These are phyloP conservation scores for Sarcophaga subvicina DNA, from an alignment of 2,888 invertebrate species.

Conservation along the genomic window DNA sequence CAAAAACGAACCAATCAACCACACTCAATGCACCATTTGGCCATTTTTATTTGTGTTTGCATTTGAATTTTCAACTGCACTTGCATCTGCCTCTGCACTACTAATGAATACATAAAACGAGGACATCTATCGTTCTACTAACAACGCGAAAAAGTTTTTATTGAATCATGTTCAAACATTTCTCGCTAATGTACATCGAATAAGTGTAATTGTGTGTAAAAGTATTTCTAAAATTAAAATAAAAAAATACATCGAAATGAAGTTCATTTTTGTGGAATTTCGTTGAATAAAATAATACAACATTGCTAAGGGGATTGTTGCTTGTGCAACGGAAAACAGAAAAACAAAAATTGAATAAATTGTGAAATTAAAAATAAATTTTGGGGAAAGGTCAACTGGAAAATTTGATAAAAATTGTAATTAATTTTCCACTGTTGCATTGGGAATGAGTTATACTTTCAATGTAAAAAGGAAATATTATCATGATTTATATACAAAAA, in stretches of 20 bases:
- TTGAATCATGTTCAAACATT: constrained; percentile 39
- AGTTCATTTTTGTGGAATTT: too few relatives aligned
- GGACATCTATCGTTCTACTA: neutral
- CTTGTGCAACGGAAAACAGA: neutral
- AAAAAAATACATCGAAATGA: too few relatives aligned
- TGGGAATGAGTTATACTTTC: too few relatives aligned
- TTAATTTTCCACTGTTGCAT: neutral
- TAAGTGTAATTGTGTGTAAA: constrained; percentile 34
- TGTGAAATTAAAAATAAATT: neutral
- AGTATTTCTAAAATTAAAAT: constrained; percentile 4
- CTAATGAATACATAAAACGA: neutral
- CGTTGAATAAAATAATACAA: neutral
- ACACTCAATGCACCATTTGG: neutral
- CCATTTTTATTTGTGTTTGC: neutral
- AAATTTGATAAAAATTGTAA: neutral
- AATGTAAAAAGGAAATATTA: too few relatives aligned
- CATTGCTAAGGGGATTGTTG: neutral
- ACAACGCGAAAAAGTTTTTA: neutral
- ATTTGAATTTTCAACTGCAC: neutral
- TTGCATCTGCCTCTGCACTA: neutral
- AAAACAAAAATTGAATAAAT: neutral
- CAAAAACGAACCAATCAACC: neutral
- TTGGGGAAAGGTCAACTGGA: neutral
- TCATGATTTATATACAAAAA: too few relatives aligned
- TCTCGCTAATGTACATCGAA: constrained; percentile 23